phyloP scores from a whole-genome alignment of 2,797 vertebrate genomes.

The Pitangus sulphuratus region DNA sequence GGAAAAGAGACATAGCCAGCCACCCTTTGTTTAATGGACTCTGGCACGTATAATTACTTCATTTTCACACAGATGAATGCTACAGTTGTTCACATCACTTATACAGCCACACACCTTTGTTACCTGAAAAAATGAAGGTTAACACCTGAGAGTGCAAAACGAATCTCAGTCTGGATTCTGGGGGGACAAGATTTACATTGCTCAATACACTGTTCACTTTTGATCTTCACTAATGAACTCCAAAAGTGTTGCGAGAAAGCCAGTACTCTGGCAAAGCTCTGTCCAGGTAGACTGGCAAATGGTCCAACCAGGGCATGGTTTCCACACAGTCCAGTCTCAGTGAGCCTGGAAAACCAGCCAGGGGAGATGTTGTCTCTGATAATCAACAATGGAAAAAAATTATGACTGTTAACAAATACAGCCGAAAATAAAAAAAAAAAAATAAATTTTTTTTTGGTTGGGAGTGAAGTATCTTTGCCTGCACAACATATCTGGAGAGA shows the following conservation, averaged over 20 bases:
- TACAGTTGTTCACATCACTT: not conserved
- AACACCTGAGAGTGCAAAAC: not conserved
- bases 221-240: not conserved
- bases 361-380: not conserved
- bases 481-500: not conserved
- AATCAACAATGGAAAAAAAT: not conserved
- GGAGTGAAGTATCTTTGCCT: not conserved
- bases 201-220: not conserved
- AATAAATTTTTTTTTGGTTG: not conserved
- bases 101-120: not conserved
- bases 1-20: not conserved
- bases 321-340: not conserved
- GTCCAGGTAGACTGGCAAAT: not conserved
- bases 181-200: not conserved
- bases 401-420: not conserved
- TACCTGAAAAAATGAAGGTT: conserved; percentile 1
- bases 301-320: not conserved
- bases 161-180: not conserved
- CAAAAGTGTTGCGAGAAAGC: not conserved
- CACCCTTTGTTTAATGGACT: conserved; percentile 28
- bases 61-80: not conserved
- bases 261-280: not conserved
- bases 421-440: not conserved
- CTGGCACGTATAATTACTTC: not conserved
- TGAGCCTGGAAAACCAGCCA: not conserved